Evolutionary conservation across 2,113 vertebrate genomes (phyloP).

Genomic region (Poicephalus meyeri): DNA sequence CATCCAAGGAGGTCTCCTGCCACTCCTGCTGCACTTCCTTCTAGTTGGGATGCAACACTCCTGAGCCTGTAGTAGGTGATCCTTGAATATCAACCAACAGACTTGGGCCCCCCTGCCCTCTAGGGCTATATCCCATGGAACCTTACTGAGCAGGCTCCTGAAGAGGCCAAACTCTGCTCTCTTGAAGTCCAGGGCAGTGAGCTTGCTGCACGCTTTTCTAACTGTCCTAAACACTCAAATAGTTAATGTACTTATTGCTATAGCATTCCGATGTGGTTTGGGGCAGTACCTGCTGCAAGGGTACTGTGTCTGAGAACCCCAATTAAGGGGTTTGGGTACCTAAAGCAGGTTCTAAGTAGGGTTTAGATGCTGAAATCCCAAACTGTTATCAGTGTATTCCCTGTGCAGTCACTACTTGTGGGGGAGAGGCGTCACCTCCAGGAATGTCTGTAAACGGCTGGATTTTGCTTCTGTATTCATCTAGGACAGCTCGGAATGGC

Average conservation of each 20-base stretch:
- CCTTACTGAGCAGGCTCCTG: too few relatives aligned
- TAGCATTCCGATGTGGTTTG: background rate
- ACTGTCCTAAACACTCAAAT: background rate
- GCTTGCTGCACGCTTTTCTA: too few relatives aligned
- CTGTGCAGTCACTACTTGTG: background rate
- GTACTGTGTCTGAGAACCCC: background rate
- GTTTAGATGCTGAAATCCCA: background rate
- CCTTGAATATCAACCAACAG: too few relatives aligned
- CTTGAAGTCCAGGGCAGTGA: too few relatives aligned
- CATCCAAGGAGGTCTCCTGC: too few relatives aligned
- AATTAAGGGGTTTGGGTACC: background rate
- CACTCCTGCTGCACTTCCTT: too few relatives aligned
- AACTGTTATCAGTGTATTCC: background rate
- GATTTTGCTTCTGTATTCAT: background rate
- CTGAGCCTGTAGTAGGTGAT: too few relatives aligned
- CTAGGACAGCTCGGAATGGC: background rate
- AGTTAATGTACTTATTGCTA: background rate
- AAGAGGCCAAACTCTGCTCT: too few relatives aligned
- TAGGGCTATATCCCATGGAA: too few relatives aligned
- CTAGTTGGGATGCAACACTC: too few relatives aligned
- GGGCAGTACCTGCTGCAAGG: background rate
- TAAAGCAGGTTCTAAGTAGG: background rate
- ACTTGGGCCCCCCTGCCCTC: too few relatives aligned
- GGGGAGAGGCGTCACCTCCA: background rate
- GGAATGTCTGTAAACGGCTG: background rate